Base-by-base conservation (phyloP, 2,797 vertebrate species). In the Chelon labrosus region DNA sequence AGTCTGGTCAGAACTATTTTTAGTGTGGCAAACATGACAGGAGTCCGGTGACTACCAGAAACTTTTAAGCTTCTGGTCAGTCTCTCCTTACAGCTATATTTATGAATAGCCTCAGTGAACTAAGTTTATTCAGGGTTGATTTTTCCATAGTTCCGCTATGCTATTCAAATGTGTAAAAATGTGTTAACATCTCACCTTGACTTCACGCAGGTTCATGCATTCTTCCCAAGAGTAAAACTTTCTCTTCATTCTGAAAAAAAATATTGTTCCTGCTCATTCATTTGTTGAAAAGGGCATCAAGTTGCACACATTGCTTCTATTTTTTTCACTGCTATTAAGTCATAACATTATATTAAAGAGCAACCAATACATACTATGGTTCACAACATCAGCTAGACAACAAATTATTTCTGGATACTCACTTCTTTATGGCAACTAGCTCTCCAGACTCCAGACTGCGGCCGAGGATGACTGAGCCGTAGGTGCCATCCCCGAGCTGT, bases 221-320 rank as follows among this genome's bases (percentile, higher is more conserved):
- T 99, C 97, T 74, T 99, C 97, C 97, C 97, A 99, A 56, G 97
- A 99, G 91, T 98, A 98, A 91, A 99, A 99, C 82, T 98, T 99
- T 56, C 96, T 96, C 94, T 99, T 99, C 97, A 99, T 99, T 91
- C 97, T 99, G 78, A 61, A 88, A 72, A 78, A 75, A 31, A 31
- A 31, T 2, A 70, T 3, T 1, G n/a, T 37, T 13, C 3, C 4
- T 17, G 7, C 50, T 10, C 35, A 38, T 0, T 25, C 2, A 37
- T 19, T 44, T 64, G 16, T 64, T 49, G 1, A 2, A 39, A 63
- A 22, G 11, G 0, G 52, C 4, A 49, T n/a, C 0, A 37, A 49
- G 62, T 5, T 27, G 13, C 14, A 59, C 0, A 16, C 13, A 2
- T 4, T 27, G 11, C 37, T 6, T 41, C 14, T n/a, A n/a, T n/a